These are phyloP conservation scores for Scylla paramamosain DNA, from an alignment of 1,140 invertebrate species.

Conservation along the genomic window DNA sequence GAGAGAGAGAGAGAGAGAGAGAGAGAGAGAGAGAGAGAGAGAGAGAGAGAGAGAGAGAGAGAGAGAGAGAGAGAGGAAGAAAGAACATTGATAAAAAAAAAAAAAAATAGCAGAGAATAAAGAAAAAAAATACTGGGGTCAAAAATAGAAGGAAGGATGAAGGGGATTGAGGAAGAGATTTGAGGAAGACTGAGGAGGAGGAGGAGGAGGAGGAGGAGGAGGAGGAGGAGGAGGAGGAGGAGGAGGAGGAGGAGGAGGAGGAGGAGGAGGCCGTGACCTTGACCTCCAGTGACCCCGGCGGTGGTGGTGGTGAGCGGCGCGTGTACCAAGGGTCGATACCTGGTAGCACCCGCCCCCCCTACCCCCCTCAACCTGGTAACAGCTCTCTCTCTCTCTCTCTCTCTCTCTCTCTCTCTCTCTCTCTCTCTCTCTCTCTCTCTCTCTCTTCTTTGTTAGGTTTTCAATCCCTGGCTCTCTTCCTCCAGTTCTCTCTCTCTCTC, in stretches of 20 bases:
- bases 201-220: background rate
- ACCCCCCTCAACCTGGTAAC: background rate
- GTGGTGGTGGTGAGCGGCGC: background rate
- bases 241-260: background rate
- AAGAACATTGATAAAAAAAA: too few relatives aligned
- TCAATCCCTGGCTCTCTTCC: background rate
- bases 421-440: conserved; percentile 53
- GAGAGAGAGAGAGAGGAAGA: too few relatives aligned
- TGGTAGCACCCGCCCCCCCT: background rate
- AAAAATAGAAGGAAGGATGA: conserved; percentile 6
- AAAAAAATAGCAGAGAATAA: too few relatives aligned
- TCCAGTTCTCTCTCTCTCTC: background rate
- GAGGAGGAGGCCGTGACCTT: background rate
- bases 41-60: too few relatives aligned
- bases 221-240: background rate
- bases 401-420: conserved; percentile 55
- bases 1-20: too few relatives aligned
- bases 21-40: too few relatives aligned
- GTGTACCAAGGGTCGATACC: background rate
- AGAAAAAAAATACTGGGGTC: background rate
- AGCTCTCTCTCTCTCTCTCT: conserved; percentile 43
- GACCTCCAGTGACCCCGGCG: background rate
- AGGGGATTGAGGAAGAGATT: conserved; percentile 8
- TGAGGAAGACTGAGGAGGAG: too few relatives aligned
- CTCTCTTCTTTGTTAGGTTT: background rate